These are phyloP conservation scores for Pangasianodon gigas DNA, from an alignment of 2,113 vertebrate genomes.

Conservation along the genomic window DNA sequence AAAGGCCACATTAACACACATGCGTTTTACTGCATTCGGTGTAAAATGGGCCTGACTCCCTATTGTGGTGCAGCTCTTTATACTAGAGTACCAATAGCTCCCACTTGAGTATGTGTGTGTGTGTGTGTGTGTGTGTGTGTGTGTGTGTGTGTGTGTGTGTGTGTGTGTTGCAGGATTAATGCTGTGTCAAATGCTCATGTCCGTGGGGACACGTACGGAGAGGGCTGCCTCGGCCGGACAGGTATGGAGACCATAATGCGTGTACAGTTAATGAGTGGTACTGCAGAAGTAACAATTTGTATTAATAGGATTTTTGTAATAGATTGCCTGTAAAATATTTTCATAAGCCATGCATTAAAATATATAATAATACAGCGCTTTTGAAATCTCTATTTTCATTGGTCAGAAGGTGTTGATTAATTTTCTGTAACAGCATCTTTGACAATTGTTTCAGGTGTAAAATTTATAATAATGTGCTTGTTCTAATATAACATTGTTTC, in stretches of 20 bases:
- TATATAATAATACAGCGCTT: not conserved
- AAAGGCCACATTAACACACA: too few relatives aligned
- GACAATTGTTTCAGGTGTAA: not conserved
- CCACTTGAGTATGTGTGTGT: too few relatives aligned
- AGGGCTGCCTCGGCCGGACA: constrained; percentile 87
- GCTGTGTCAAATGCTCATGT: constrained; percentile 93
- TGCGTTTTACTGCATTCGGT: not conserved
- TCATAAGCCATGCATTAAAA: not conserved
- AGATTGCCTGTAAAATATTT: too few relatives aligned
- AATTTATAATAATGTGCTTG: not conserved
- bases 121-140: not conserved
- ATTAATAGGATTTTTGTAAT: not conserved
- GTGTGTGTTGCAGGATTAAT: constrained; percentile 80
- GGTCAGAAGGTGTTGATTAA: not conserved
- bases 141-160: not conserved
- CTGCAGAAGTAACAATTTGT: not conserved
- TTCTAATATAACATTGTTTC: not conserved
- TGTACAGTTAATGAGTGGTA: not conserved
- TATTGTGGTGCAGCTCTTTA: not conserved
- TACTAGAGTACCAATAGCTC: not conserved
- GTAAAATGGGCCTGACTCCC: not conserved
- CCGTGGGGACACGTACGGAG: constrained; percentile 86
- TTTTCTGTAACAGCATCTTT: not conserved
- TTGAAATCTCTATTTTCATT: not conserved
- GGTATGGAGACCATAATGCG: constrained; percentile 67